Conservation (phyloP, 1,140 invertebrate species). For the Nomia melanderi region DNA sequence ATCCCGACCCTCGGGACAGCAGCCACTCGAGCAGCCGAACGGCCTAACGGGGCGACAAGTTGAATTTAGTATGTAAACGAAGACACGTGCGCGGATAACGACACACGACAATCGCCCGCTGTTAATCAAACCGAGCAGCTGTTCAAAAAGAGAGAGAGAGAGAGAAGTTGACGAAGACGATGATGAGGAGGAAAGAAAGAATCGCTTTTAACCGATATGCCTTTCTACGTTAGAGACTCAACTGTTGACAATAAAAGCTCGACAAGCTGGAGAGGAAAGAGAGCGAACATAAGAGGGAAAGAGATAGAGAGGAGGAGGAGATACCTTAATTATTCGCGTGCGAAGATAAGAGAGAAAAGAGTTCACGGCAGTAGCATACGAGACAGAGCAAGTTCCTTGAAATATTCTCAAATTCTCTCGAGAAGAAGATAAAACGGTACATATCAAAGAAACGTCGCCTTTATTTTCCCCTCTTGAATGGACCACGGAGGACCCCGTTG, state of each 20-base stretch:
- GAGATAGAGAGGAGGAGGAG: constrained; percentile 6
- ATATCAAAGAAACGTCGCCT: constrained; percentile 65
- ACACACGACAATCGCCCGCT: constrained; percentile 42
- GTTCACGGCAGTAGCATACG: constrained; percentile 21
- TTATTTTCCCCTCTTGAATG: constrained; percentile 18
- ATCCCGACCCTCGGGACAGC: not conserved
- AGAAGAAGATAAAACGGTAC: constrained; percentile 58
- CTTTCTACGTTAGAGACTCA: constrained; percentile 46
- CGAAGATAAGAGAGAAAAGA: not conserved
- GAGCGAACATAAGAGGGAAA: not conserved
- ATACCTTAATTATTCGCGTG: constrained; percentile 8
- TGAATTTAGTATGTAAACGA: constrained; percentile 1
- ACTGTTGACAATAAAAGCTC: constrained; percentile 50
- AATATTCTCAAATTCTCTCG: constrained; percentile 50
- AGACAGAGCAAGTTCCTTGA: constrained; percentile 52
- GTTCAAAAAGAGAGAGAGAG: constrained; percentile 19
- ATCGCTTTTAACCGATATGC: constrained; percentile 42
- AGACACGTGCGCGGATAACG: constrained; percentile 23
- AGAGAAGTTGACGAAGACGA: too few relatives aligned
- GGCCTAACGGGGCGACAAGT: too few relatives aligned
- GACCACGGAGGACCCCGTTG: constrained; percentile 1
- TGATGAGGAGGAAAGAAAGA: not conserved
- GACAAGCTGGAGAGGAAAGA: too few relatives aligned
- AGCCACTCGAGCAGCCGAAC: constrained; percentile 20
- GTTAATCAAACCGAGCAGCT: constrained; percentile 47